Conservation (phyloP, 2,113 vertebrate species). For the Tyto alba region DNA sequence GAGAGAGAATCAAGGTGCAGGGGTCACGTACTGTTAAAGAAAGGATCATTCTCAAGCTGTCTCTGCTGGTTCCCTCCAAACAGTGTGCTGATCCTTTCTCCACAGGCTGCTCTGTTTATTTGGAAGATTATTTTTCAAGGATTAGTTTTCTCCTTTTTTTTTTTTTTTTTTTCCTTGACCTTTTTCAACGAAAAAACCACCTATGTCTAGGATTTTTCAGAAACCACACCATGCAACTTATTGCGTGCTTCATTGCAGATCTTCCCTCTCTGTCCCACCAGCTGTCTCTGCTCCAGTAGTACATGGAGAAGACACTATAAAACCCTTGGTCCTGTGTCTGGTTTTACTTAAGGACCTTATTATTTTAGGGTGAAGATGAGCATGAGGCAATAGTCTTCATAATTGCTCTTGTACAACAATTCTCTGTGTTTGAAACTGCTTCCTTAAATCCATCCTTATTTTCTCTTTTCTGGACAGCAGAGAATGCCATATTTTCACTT, state of each 20-base stretch:
- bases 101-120: background rate
- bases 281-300: background rate
- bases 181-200: background rate
- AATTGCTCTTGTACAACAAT: background rate
- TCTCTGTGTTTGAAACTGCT: background rate
- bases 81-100: background rate
- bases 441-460: background rate
- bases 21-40: background rate
- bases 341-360: background rate
- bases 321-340: background rate
- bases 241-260: background rate
- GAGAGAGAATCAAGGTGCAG: background rate
- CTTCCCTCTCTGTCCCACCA: background rate
- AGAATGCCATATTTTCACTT: background rate
- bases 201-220: background rate
- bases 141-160: background rate
- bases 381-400: background rate
- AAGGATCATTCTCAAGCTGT: background rate
- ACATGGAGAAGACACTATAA: background rate
- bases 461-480: background rate
- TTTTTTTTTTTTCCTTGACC: fast-evolving
- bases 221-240: fast-evolving
- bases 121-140: background rate
- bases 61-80: background rate
- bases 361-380: background rate